Evolutionary conservation across 2,113 vertebrate genomes (phyloP), one percentile per base, ranked within the genome.

Genomic region (Jacana jacana): DNA sequence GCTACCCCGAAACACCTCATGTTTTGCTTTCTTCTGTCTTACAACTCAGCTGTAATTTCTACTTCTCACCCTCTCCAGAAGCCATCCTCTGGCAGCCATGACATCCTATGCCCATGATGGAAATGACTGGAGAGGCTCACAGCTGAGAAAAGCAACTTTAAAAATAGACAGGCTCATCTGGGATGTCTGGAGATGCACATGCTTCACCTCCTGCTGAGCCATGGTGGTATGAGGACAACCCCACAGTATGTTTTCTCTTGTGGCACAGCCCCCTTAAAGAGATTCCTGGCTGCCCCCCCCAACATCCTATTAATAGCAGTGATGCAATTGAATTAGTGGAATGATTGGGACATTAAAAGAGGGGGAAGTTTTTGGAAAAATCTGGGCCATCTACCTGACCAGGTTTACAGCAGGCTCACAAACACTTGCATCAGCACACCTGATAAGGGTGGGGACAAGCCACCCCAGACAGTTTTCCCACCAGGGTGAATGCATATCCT

Each of bases 121-220:
- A 28, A 84, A 39, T 58, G 57, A 63, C 35, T 71, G 27, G 77
- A 68, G 69, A 84, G 42, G 17, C 79, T 95, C 77, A n/a, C 65
- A 87, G 78, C 92, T 91, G 78, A 85, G 75, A 85, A 89, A 94
- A 85, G 75, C 92, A 57, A 17, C 52, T 93, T 85, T 48, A 89
- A 89, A 95, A 94, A 95, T 87, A 96, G 92, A 13, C 61, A 51
- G 55, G 54, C 70, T 97, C 57, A 39, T 91, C 78, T 79, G 75
- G 55, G 75, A 25, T 88, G 95, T 91, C 93, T 96, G 85, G 75
- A 87, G 92, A 85, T 75, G 65, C 39, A 87, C 64, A 81, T 79
- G 22, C 92, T 84, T 76, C 7, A 2, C 57, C 73, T 81, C 81
- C 89, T 0, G 0, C 93, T 82, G 84, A 6, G 24, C 70, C 30